Evolutionary conservation across 2,888 invertebrate genomes (phyloP), one percentile per base, ranked within the genome.

Genomic region (Agrotis puta): DNA sequence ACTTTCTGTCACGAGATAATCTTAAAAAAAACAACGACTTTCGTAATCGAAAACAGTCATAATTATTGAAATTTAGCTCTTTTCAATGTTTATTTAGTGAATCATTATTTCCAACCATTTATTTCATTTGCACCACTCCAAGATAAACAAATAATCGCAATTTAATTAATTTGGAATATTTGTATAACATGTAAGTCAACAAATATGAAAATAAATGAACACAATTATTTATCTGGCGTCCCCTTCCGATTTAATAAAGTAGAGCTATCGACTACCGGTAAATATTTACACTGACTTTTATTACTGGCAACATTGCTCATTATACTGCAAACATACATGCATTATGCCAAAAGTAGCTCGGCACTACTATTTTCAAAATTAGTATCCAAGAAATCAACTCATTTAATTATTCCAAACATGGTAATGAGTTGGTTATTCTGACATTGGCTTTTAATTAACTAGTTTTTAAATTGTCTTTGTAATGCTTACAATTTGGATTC

Each of bases 201-300:
- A 82, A 63, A 70, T 66, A 51, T 57, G 64, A 54, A 71, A 74
- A 70, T 71, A 74, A 77, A 83, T 74, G 61, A 66, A 74, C 61
- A 56, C 77, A 63, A 58, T 75, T 74, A 77, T 73, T 72, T 82
- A 79, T 79, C 61, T 64, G 48, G 53, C 68, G 59, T 68, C 57
- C 74, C 64, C 70, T 78, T 81, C 66, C 68, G 58, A 76, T 79
- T 82, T 73, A 82, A 82, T 81, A 82, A 82, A 81, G 65, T 82
- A 70, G 56, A 58, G 68, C 64, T 43, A 68, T 68, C 27, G 67
- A 56, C 45, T 58, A 54, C 39, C 16, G 39, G 54, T 74, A 59
- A 77, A 78, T 78, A 69, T 81, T 81, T 57, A 61, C 74, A 43
- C 56, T 50, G 57, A 64, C 3, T 81, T 74, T 66, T 81, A 64